Evolutionary conservation across 2,888 invertebrate species (phyloP).

Genomic region (Chymomyza procnemis): DNA sequence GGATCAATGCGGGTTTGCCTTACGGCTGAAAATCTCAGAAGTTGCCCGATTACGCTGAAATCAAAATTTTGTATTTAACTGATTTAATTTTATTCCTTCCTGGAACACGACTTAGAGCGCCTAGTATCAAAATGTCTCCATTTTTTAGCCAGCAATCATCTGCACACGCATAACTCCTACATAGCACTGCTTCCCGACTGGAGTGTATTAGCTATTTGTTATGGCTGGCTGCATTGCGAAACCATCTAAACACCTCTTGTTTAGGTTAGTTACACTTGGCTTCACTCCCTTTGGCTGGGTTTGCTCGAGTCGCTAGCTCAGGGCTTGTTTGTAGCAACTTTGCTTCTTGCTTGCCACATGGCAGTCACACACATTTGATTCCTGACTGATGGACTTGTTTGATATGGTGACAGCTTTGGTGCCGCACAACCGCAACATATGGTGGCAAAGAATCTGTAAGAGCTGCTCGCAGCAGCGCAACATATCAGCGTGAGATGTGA

Average conservation of each 20-base stretch:
- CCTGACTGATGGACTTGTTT: slow-evolving; percentile 77
- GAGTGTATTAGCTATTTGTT: slow-evolving; percentile 33
- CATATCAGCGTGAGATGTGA: neutral
- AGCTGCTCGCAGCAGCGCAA: neutral
- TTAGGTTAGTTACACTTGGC: slow-evolving; percentile 20
- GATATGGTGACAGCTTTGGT: slow-evolving; percentile 67
- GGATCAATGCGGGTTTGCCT: no score
- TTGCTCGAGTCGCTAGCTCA: slow-evolving; percentile 1
- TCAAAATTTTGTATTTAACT: no score
- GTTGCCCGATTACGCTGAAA: no score
- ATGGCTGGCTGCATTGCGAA: neutral
- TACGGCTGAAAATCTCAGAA: no score
- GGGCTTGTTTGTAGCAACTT: neutral
- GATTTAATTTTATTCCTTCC: no score
- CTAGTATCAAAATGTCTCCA: no score
- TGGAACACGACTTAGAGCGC: no score
- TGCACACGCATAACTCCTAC: no score
- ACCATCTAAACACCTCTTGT: slow-evolving; percentile 5
- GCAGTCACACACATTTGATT: slow-evolving; percentile 49
- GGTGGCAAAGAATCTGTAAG: neutral
- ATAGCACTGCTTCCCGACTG: neutral
- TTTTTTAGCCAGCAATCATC: no score
- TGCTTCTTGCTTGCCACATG: slow-evolving; percentile 10
- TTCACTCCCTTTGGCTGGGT: slow-evolving; percentile 9
- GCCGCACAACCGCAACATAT: slow-evolving; percentile 6